Evolutionary conservation across 2,888 invertebrate species (phyloP).

Genomic region (Acleris literana): DNA sequence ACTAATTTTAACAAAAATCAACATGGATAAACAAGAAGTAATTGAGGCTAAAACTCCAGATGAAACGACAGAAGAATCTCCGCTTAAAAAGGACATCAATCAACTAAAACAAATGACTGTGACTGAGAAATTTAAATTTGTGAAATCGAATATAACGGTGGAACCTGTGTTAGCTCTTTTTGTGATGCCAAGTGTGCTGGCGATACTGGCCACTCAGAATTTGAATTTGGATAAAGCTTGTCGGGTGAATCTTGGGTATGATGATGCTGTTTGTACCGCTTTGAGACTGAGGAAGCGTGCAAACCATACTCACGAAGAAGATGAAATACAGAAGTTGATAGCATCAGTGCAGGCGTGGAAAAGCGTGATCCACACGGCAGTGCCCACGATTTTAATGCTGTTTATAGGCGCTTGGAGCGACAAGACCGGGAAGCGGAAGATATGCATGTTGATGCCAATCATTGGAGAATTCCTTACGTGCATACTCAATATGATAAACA

Average conservation of each 20-base stretch:
- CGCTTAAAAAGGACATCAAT: slow-evolving; percentile 60
- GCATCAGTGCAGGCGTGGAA: slow-evolving; percentile 82
- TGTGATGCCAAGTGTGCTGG: slow-evolving; percentile 86
- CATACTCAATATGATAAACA: slow-evolving; percentile 77
- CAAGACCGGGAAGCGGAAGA: slow-evolving; percentile 82
- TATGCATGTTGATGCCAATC: slow-evolving; percentile 84
- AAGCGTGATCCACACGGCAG: slow-evolving; percentile 78
- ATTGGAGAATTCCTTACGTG: slow-evolving; percentile 81
- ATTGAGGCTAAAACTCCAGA: slow-evolving; percentile 45
- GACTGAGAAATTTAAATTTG: slow-evolving; percentile 72
- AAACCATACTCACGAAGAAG: slow-evolving; percentile 86
- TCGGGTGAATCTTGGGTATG: slow-evolving; percentile 89
- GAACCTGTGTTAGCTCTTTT: slow-evolving; percentile 86
- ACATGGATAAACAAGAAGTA: slow-evolving; percentile 56
- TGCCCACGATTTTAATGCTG: slow-evolving; percentile 81
- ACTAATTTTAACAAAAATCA: slow-evolving; percentile 24
- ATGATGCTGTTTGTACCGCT: slow-evolving; percentile 88
- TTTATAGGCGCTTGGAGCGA: slow-evolving; percentile 87
- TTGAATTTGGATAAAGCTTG: slow-evolving; percentile 93
- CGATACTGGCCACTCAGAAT: slow-evolving; percentile 91
- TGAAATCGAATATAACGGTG: slow-evolving; percentile 85
- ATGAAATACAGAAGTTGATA: slow-evolving; percentile 85
- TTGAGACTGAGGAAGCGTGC: slow-evolving; percentile 87
- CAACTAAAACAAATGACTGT: slow-evolving; percentile 62
- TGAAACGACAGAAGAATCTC: slow-evolving; percentile 58